Conservation (phyloP, 2,888 invertebrate genomes). For the Heliconius erato region DNA sequence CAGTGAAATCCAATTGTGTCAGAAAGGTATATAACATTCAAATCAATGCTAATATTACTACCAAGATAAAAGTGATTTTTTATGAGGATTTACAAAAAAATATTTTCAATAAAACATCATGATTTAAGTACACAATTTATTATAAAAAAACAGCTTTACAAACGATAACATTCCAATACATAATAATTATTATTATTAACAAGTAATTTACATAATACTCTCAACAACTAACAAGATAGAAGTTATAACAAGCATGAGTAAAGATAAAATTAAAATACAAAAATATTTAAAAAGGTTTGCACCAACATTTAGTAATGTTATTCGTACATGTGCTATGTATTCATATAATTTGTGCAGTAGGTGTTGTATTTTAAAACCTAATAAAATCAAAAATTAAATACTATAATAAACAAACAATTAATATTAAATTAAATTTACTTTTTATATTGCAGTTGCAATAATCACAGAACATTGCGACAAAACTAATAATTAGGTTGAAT, state of each 20-base stretch:
- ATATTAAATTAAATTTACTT: no score
- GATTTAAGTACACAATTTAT: not conserved
- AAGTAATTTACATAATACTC: not conserved
- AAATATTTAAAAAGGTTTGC: not conserved
- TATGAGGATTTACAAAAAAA: not conserved
- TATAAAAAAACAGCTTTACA: constrained; percentile 2
- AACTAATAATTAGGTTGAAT: not conserved
- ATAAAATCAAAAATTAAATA: not conserved
- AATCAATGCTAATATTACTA: not conserved
- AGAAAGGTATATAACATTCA: not conserved
- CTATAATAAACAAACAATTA: no score
- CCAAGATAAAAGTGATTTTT: not conserved
- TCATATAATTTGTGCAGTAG: no score
- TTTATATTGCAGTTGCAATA: not conserved
- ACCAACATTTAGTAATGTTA: not conserved
- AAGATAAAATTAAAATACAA: not conserved
- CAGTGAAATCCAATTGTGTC: no score
- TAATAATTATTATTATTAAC: not conserved
- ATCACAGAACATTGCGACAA: not conserved
- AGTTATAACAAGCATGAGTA: not conserved
- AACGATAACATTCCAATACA: constrained; percentile 21
- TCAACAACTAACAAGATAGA: not conserved
- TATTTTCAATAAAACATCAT: not conserved
- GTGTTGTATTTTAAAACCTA: not conserved
- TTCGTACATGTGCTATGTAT: not conserved